These are phyloP conservation scores for Petroica traversi DNA, from an alignment of 2,113 vertebrate species.

Conservation along the genomic window DNA sequence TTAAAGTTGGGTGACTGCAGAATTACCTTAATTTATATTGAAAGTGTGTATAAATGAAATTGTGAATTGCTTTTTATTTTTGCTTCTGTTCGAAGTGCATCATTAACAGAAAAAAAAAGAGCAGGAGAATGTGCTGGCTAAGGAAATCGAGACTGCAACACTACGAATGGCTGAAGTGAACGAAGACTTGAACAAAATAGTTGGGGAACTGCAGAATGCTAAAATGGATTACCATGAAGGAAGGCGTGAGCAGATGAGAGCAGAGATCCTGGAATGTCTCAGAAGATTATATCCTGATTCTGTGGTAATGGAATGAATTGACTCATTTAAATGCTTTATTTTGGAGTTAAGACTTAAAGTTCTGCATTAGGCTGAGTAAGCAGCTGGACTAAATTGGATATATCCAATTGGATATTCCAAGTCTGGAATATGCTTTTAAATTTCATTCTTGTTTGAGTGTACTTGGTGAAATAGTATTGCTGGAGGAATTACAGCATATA, in stretches of 20 bases:
- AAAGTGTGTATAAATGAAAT: not conserved
- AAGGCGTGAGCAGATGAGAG: slow-evolving; percentile 78
- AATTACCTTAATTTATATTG: not conserved
- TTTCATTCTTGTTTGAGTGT: not conserved
- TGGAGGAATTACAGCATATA: not conserved
- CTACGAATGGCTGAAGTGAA: slow-evolving; percentile 78
- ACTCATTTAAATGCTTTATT: not conserved
- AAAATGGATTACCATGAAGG: slow-evolving; percentile 86
- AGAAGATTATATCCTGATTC: slow-evolving; percentile 82
- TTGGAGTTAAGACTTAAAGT: not conserved
- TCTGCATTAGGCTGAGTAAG: not conserved
- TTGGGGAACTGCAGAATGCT: slow-evolving; percentile 83
- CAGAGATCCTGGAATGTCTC: slow-evolving; percentile 84
- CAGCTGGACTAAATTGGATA: not conserved
- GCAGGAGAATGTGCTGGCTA: slow-evolving; percentile 74
- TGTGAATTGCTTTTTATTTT: not conserved
- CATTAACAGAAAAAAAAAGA: slow-evolving; percentile 75
- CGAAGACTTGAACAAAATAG: slow-evolving; percentile 76
- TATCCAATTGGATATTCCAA: no score
- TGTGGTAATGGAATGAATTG: slow-evolving; percentile 85
- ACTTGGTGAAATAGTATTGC: not conserved
- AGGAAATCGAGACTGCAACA: slow-evolving; percentile 75
- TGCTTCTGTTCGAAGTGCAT: slow-evolving; percentile 66
- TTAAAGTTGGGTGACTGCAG: not conserved
- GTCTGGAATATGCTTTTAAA: not conserved